A percentile compares a stretch with the other conserved stretches of the same genome.
Evolutionary conservation across 2,888 invertebrate species (phyloP).

Genomic region (Bombyx huttoni): DNA sequence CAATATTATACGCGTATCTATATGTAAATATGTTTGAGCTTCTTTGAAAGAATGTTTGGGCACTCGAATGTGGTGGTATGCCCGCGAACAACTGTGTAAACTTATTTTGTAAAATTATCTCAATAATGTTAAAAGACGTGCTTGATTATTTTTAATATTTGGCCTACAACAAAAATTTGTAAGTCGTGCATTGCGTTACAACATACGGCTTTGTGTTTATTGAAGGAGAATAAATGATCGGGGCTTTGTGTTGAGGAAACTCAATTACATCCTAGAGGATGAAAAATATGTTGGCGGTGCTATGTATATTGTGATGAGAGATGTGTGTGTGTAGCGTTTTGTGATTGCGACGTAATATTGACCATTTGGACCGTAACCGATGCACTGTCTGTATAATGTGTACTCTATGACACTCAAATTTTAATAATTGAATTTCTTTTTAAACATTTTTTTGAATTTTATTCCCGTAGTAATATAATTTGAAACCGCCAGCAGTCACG

Average conservation of each 20-base stretch:
- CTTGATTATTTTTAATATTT: not conserved
- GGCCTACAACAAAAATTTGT: not conserved
- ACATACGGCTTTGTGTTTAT: no score
- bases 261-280: conserved; percentile 24
- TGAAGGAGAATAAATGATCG: not conserved
- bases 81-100: not conserved
- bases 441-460: not conserved
- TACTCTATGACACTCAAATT: not conserved
- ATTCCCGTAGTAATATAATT: conserved; percentile 1
- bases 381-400: not conserved
- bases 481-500: not conserved
- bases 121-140: not conserved
- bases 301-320: conserved; percentile 20
- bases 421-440: not conserved
- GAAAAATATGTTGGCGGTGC: conserved; percentile 38
- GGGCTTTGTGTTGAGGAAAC: not conserved
- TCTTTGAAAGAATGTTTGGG: not conserved
- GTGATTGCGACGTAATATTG: not conserved
- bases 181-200: no score
- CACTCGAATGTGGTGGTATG: not conserved
- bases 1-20: not conserved
- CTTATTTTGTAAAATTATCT: not conserved
- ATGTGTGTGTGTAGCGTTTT: conserved; percentile 1
- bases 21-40: not conserved
- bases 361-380: not conserved